Evolutionary conservation across 2,888 invertebrate genomes (phyloP).

Genomic region (Frankliniella intonsa): DNA sequence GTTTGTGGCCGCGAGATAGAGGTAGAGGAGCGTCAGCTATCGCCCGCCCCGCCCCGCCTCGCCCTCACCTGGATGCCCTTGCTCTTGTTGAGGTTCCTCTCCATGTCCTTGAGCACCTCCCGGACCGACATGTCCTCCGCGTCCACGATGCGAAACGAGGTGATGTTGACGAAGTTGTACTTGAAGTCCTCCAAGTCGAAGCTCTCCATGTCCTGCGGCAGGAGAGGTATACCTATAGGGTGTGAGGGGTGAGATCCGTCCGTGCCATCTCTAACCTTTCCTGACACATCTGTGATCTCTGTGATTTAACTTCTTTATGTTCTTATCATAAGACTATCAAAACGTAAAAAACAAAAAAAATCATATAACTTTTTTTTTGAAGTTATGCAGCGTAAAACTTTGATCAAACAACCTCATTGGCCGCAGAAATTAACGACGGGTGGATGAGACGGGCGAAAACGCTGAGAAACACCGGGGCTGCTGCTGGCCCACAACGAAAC

Average conservation of each 20-base stretch:
- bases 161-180: slow-evolving; percentile 72
- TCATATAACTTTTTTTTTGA: too few relatives aligned
- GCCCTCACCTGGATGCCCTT: slow-evolving; percentile 50
- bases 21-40: too few relatives aligned
- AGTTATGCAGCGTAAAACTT: too few relatives aligned
- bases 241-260: neutral
- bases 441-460: neutral
- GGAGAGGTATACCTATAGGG: neutral
- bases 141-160: slow-evolving; percentile 69
- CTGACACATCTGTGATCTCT: too few relatives aligned
- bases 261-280: too few relatives aligned
- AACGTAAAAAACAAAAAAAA: too few relatives aligned
- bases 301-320: too few relatives aligned
- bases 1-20: too few relatives aligned
- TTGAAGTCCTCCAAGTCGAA: slow-evolving; percentile 67
- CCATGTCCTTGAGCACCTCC: slow-evolving; percentile 66
- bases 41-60: too few relatives aligned
- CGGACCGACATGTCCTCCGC: slow-evolving; percentile 61
- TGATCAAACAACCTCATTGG: too few relatives aligned
- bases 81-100: slow-evolving; percentile 50
- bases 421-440: neutral
- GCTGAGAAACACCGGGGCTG: too few relatives aligned
- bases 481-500: neutral
- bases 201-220: slow-evolving; percentile 56
- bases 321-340: too few relatives aligned